Base-by-base conservation (phyloP, 2,888 invertebrate species). In the Drosophila eohydei region DNA sequence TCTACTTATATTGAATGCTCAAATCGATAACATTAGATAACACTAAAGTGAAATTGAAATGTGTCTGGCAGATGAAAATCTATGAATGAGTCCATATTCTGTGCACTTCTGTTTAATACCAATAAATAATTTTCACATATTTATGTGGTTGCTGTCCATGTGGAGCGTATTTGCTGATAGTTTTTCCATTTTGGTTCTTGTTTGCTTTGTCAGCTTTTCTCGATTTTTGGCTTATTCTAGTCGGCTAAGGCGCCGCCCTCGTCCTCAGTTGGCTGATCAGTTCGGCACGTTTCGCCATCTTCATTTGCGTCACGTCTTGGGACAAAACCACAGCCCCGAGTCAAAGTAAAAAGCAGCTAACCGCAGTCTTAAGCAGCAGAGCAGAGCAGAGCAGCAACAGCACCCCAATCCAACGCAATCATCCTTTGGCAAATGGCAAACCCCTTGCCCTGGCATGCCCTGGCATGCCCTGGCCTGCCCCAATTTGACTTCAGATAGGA, bases 241-340 rank as follows among this genome's bases (percentile, higher is more conserved):
- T n/a, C 16, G 16, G 8, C 8, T 57, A 16, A 50, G 50, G 50
- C 32, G 44, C 9, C 56, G 41, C 28, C 54, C n/a, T 26, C 14
- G 2, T 11, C 9, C 34, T 8, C 14, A 30, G 30, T 4, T 28
- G 14, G 34, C 34, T 56, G 64, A 74, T 54, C 54, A 30, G 34
- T 41, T 50, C 30, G 38, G 52, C 79, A 81, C 81, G 71, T 79
- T 72, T 71, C 44, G 71, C 64, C 69, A 67, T 81, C 78, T 66
- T 62, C 70, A 75, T 71, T 75, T 78, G 81, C 72, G 75, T 81
- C 68, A 82, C 83, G 83, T 78, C 62, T 65, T 48, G 32, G 50
- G 56, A 51, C 40, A 38, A 54, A 72, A 69, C 66, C 74, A 52
- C 73, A 80, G 55, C 28, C 43, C 34, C 21, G 11, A 51, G 54